Percentiles rank a stretch among this genome's conserved stretches.
Conservation (phyloP, 1,140 invertebrate species). For the Pantala flavescens region DNA sequence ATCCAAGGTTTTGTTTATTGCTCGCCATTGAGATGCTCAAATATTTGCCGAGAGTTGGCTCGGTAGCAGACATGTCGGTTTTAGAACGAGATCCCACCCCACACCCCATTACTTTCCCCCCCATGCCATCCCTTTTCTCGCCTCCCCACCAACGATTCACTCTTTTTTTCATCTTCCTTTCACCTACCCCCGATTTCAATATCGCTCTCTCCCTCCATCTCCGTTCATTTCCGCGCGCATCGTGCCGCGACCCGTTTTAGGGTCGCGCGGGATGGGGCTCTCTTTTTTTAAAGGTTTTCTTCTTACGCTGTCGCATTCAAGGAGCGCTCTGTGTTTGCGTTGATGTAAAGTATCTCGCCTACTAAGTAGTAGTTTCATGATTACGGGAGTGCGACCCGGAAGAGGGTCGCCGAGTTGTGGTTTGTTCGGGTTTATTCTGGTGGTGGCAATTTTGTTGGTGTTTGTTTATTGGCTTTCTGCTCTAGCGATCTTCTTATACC, state of each 20-base stretch:
- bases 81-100: background rate
- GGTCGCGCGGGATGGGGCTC: too few species aligned
- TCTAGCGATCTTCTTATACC: too few species aligned
- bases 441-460: too few species aligned
- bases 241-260: background rate
- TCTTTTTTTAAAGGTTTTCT: too few species aligned
- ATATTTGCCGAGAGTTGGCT: background rate
- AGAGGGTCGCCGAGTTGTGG: too few species aligned
- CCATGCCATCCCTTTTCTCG: background rate
- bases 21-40: background rate
- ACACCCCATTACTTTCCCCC: background rate
- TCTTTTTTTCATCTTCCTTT: background rate
- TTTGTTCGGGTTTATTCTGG: too few species aligned
- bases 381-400: too few species aligned
- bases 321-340: too few species aligned
- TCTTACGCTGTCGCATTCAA: too few species aligned
- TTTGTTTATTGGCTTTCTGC: too few species aligned
- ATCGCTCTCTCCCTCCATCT: background rate
- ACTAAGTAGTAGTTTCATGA: too few species aligned
- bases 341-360: too few species aligned
- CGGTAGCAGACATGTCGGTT: background rate
- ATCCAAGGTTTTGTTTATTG: slow-evolving; percentile 3
- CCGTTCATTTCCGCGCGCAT: background rate
- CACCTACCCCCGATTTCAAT: background rate
- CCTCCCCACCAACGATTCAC: background rate